These are phyloP conservation scores for Centropus unirufus DNA, from an alignment of 2,113 vertebrate species.

Conservation along the genomic window DNA sequence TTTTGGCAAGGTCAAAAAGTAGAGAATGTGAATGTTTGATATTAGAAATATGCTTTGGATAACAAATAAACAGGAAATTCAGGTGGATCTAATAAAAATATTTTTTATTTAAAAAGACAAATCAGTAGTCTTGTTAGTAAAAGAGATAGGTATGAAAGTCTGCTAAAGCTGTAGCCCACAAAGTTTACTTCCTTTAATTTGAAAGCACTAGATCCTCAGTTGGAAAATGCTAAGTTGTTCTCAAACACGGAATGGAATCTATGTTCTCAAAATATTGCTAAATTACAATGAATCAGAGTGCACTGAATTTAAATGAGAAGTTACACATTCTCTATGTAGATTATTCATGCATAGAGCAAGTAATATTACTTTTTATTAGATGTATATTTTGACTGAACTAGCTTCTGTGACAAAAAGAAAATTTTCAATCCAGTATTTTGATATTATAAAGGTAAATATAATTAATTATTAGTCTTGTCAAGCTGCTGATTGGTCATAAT, in stretches of 20 bases:
- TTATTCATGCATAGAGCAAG: neutral
- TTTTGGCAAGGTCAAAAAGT: neutral
- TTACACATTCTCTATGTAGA: neutral
- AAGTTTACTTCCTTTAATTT: neutral
- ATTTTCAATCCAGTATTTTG: neutral
- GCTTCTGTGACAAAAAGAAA: neutral
- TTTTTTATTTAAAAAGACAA: neutral
- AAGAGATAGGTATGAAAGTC: neutral
- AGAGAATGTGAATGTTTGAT: neutral
- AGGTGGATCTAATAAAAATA: neutral
- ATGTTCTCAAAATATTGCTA: neutral
- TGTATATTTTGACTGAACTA: neutral
- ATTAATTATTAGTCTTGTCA: neutral
- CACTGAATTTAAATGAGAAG: neutral
- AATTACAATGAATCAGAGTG: neutral
- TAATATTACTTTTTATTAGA: neutral
- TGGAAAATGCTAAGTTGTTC: neutral
- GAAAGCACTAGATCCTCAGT: neutral
- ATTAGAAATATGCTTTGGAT: accelerated
- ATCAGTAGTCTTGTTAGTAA: neutral
- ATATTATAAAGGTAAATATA: neutral
- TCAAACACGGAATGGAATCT: neutral
- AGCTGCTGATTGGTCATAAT: neutral
- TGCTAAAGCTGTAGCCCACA: neutral
- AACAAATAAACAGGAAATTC: neutral